phyloP scores from a whole-genome alignment of 2,888 invertebrate species.

The Hoplodrina ambigua region DNA sequence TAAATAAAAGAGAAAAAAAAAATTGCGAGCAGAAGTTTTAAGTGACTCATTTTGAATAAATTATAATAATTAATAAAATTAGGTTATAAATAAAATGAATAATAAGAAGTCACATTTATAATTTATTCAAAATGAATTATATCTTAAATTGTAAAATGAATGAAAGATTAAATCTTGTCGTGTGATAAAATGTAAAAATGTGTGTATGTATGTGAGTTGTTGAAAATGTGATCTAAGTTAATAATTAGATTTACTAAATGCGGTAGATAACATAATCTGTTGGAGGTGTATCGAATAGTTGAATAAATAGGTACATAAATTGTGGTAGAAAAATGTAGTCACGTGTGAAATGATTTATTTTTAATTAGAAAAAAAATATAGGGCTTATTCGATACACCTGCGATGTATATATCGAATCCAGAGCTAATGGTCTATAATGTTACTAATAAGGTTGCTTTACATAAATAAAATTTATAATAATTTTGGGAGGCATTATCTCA shows the following conservation, averaged over 20 bases:
- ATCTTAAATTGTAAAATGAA: constrained; percentile 47
- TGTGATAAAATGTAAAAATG: constrained; percentile 78
- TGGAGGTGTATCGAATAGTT: constrained; percentile 50
- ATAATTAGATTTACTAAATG: constrained; percentile 74
- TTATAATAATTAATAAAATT: constrained; percentile 5
- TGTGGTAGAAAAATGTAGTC: constrained; percentile 36
- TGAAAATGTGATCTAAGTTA: constrained; percentile 85
- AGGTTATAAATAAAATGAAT: constrained; percentile 5
- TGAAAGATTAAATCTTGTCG: constrained; percentile 74
- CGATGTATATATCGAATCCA: constrained; percentile 47
- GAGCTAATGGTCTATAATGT: constrained; percentile 49
- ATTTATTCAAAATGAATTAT: constrained; percentile 39
- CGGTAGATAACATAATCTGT: constrained; percentile 46
- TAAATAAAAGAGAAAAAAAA: constrained; percentile 63
- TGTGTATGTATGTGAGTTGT: constrained; percentile 76
- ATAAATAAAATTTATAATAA: constrained; percentile 53
- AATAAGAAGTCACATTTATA: constrained; percentile 1
- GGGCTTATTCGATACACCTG: constrained; percentile 41
- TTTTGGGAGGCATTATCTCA: constrained; percentile 69
- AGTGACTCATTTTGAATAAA: constrained; percentile 26
- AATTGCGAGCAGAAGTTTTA: constrained; percentile 32
- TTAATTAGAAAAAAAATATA: constrained; percentile 6
- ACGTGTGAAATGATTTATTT: constrained; percentile 18
- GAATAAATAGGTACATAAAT: constrained; percentile 18
- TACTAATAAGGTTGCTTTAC: constrained; percentile 66